Evolutionary conservation across 1,140 invertebrate species (phyloP), one percentile per base, ranked within the genome.

Genomic region (Matsumurasca onukii): DNA sequence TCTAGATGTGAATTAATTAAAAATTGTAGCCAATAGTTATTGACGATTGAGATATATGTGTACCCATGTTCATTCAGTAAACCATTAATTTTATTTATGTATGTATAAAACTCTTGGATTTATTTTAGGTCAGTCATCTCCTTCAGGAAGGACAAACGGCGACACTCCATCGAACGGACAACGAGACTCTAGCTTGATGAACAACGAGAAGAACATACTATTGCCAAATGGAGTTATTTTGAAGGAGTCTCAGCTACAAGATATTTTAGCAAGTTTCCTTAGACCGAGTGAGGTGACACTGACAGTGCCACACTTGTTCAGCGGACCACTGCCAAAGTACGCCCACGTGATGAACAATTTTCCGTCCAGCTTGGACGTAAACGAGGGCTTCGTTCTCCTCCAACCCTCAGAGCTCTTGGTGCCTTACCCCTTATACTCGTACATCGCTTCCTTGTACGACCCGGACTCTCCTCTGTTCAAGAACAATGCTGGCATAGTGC

Each of bases 281-380:
- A 59, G 1, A 5, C 22, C 25, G 5, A 27, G 30, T 2, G 24
- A 59, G 25, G 25, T 22, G 13, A n/a, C 30, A 3, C n/a, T 59
- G 3, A 59, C 55, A 5, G 3, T 59, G 25, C 55, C 55, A 13
- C 15, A 59, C 12, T 3, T 59, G 25, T 59, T 13, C 25, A 59
- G 55, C n/a, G 55, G 55, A 59, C 55, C 55, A 2, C 25, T 59
- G 55, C 2, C 25, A 13, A 59, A 59, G n/a, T 59, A 3, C 24
- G 5, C 24, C n/a, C 55, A 59, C 25, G 24, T 59, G n/a, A 59
- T 59, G 15, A 25, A 59, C 2, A 59, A 27, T 24, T 59, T 22
- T 24, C 55, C 55, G 1, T 13, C 15, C 25, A 59, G 55, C 25
- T 22, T 24, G 24, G 30, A 24, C 5, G 5, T 5, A 2, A 3